Conservation (phyloP, 2,888 invertebrate genomes). For the Isotomurus palustris region DNA sequence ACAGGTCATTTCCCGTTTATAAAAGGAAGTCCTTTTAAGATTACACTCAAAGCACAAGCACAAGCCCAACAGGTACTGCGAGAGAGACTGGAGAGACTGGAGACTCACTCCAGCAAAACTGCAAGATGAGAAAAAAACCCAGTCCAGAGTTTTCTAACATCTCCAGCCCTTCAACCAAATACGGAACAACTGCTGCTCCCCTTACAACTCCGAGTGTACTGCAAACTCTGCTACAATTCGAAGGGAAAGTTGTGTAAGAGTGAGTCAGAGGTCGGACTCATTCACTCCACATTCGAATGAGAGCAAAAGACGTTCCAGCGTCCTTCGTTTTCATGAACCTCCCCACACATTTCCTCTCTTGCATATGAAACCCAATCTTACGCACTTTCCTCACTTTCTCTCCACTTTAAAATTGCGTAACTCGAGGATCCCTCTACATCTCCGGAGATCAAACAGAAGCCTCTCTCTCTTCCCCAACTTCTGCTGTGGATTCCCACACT, state of each 20-base stretch:
- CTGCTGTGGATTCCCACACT: too few species aligned
- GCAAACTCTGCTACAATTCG: conserved; percentile 10
- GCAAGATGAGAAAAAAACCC: background rate
- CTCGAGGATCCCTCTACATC: too few species aligned
- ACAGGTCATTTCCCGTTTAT: too few species aligned
- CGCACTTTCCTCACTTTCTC: too few species aligned
- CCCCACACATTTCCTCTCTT: too few species aligned
- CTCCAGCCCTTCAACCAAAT: background rate
- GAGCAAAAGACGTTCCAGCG: background rate
- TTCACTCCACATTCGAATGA: background rate
- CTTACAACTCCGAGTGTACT: conserved; percentile 1
- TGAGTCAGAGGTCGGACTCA: conserved; percentile 16
- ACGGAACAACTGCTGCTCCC: conserved; percentile 28
- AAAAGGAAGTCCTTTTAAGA: too few species aligned
- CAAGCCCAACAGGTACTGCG: background rate
- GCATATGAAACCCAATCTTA: too few species aligned
- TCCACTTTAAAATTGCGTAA: too few species aligned
- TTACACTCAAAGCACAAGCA: too few species aligned
- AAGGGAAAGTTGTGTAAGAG: conserved; percentile 3
- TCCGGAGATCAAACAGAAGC: too few species aligned
- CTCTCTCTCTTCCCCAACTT: too few species aligned
- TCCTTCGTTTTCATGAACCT: too few species aligned
- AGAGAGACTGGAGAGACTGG: background rate
- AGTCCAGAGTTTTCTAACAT: background rate
- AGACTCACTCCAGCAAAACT: background rate